A percentile compares a stretch with the other conserved stretches of the same genome.
Conservation (phyloP, 2,113 vertebrate genomes). For the Panurus biarmicus region DNA sequence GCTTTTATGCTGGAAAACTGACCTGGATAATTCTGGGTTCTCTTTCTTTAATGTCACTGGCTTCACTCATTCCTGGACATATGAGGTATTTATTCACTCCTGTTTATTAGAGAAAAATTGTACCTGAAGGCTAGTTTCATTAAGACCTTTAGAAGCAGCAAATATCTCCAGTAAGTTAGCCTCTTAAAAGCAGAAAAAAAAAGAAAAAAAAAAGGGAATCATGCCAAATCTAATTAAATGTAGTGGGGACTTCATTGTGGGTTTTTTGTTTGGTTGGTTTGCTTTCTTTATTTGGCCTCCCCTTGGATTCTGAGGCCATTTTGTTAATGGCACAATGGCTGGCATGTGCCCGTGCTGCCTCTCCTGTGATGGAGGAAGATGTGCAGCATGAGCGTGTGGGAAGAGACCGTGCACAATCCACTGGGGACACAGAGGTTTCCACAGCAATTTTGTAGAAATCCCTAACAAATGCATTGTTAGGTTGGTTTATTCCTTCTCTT, state of each 20-base stretch:
- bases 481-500: neutral
- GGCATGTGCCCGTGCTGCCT: neutral
- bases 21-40: neutral
- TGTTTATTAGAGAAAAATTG: neutral
- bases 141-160: neutral
- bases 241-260: fast-evolving
- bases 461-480: constrained; percentile 44
- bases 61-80: neutral
- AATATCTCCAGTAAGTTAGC: neutral
- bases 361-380: neutral
- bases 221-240: neutral
- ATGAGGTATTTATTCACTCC: neutral
- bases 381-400: neutral
- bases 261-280: neutral
- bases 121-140: neutral
- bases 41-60: neutral
- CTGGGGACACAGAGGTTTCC: neutral
- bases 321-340: neutral
- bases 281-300: neutral
- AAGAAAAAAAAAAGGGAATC: neutral
- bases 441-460: constrained; percentile 10
- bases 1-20: neutral
- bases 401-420: neutral
- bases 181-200: neutral
- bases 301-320: neutral